phyloP scores from a whole-genome alignment of 1,140 invertebrate genomes.

The Chelonus insularis region DNA sequence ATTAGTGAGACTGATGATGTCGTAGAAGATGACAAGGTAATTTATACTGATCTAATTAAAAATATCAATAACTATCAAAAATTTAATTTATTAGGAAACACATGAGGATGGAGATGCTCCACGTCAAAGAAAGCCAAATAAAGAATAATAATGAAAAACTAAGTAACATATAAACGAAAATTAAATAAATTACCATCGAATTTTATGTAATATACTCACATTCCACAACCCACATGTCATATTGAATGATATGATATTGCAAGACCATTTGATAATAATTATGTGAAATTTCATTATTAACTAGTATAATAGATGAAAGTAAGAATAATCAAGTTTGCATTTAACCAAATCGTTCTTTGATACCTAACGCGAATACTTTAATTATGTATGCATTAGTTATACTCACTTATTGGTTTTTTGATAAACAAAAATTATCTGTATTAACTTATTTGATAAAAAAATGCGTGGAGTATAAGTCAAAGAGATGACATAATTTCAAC shows the following conservation, averaged over 20 bases:
- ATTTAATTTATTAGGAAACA: slow-evolving; percentile 22
- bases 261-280: slow-evolving; percentile 27
- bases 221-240: slow-evolving; percentile 42
- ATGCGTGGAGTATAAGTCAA: no score
- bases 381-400: not conserved
- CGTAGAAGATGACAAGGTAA: slow-evolving; percentile 45
- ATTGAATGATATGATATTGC: slow-evolving; percentile 33
- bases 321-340: slow-evolving; percentile 14
- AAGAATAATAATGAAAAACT: slow-evolving; percentile 38
- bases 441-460: no score
- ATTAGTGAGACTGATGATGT: slow-evolving; percentile 54
- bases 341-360: slow-evolving; percentile 1
- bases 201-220: slow-evolving; percentile 43
- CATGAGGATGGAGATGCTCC: slow-evolving; percentile 45
- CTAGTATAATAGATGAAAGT: slow-evolving; percentile 27
- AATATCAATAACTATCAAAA: slow-evolving; percentile 4
- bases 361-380: not conserved
- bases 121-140: slow-evolving; percentile 57
- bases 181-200: slow-evolving; percentile 31
- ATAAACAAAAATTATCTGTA: no score
- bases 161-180: slow-evolving; percentile 1
- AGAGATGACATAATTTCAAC: no score
- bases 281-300: slow-evolving; percentile 31
- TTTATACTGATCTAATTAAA: no score
- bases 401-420: not conserved